Conservation (phyloP, 2,113 vertebrate genomes). For the Bombycilla garrulus region DNA sequence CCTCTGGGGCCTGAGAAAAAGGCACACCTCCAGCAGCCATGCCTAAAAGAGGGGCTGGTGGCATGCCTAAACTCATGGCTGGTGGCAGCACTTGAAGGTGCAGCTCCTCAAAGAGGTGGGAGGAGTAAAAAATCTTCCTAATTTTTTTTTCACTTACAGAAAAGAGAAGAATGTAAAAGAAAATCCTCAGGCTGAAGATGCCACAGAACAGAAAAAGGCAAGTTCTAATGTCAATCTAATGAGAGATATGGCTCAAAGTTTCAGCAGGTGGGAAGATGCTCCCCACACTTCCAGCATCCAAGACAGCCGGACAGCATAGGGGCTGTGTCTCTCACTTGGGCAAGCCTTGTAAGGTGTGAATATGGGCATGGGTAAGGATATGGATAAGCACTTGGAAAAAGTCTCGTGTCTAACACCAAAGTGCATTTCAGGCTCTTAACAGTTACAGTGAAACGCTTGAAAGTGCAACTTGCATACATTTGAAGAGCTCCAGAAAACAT, state of each 20-base stretch:
- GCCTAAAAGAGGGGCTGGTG: not conserved
- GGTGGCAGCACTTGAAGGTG: not conserved
- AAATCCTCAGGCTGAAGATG: not conserved
- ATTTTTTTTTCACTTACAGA: not conserved
- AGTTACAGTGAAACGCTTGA: not conserved
- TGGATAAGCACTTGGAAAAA: not conserved
- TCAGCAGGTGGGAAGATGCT: not conserved
- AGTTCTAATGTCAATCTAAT: not conserved
- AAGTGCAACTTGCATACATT: not conserved
- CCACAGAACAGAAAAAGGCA: not conserved
- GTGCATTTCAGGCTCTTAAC: not conserved
- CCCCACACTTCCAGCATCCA: not conserved
- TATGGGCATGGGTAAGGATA: not conserved
- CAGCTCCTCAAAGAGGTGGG: not conserved
- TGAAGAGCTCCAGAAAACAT: not conserved
- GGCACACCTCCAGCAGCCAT: not conserved
- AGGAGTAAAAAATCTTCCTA: not conserved
- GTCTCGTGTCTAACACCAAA: not conserved
- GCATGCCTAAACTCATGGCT: accelerated
- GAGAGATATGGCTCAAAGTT: not conserved
- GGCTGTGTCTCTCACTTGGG: not conserved
- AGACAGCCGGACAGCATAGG: not conserved
- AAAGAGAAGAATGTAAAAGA: not conserved
- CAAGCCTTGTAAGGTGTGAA: not conserved
- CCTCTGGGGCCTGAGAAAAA: not conserved